Conservation (phyloP, 2,113 vertebrate genomes). For the Apodemus speciosus region DNA sequence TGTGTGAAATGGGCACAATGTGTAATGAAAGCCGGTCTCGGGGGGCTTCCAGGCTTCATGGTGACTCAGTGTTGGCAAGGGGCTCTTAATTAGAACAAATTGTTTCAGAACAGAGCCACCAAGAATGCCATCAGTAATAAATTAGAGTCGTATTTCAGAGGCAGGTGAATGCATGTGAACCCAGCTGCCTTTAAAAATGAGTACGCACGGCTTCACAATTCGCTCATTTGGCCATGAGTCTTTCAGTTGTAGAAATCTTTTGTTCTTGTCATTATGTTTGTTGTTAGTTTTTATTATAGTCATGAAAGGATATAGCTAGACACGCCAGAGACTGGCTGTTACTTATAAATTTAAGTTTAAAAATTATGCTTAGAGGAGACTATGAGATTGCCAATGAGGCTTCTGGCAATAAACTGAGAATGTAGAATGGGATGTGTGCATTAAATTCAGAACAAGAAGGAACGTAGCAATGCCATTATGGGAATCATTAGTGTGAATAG, state of each 20-base stretch:
- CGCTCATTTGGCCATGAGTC: not conserved
- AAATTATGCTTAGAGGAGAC: slow-evolving; percentile 57
- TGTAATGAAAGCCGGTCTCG: slow-evolving; percentile 76
- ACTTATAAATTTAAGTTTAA: slow-evolving; percentile 58
- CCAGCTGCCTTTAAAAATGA: slow-evolving; percentile 68
- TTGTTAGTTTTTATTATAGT: slow-evolving; percentile 19
- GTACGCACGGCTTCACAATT: not conserved
- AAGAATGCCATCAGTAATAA: slow-evolving; percentile 78
- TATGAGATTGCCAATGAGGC: not conserved
- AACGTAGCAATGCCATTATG: not conserved
- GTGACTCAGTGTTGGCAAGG: slow-evolving; percentile 78
- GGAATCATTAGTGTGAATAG: slow-evolving; percentile 27
- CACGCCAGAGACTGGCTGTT: slow-evolving; percentile 36
- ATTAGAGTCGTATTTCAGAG: slow-evolving; percentile 78
- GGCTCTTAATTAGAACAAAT: slow-evolving; percentile 80
- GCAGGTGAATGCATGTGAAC: slow-evolving; percentile 63
- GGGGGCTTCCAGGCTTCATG: slow-evolving; percentile 70
- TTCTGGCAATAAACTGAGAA: slow-evolving; percentile 58
- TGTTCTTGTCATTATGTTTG: slow-evolving; percentile 15
- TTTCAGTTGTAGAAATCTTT: not conserved
- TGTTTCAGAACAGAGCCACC: slow-evolving; percentile 74
- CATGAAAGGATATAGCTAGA: slow-evolving; percentile 55
- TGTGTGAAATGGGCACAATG: slow-evolving; percentile 68
- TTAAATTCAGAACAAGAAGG: slow-evolving; percentile 67
- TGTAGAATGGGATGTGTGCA: not conserved